Evolutionary conservation across 2,113 vertebrate genomes (phyloP).

Genomic region (Ursus arctos): DNA sequence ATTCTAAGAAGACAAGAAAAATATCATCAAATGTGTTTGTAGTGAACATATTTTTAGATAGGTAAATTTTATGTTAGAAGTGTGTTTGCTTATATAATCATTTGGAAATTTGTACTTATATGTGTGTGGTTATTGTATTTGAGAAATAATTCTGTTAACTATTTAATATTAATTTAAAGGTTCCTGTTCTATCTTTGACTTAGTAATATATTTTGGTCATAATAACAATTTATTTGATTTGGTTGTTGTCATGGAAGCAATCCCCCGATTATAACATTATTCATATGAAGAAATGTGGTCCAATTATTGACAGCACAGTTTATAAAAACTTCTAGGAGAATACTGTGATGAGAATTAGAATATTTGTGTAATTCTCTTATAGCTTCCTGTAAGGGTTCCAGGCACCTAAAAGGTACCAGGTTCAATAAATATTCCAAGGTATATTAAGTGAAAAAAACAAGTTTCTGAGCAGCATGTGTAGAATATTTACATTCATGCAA

Average conservation of each 20-base stretch:
- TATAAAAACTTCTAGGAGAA: neutral
- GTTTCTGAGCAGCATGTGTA: neutral
- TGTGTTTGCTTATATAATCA: neutral
- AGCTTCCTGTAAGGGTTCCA: neutral
- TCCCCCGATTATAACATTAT: neutral
- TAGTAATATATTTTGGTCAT: slow-evolving; percentile 23
- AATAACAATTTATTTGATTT: slow-evolving; percentile 1
- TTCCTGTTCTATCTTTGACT: neutral
- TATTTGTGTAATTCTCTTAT: neutral
- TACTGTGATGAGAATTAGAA: neutral
- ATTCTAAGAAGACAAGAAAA: slow-evolving; percentile 27
- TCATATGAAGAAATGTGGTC: neutral
- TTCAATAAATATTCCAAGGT: neutral
- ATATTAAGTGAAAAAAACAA: neutral
- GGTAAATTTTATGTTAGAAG: neutral
- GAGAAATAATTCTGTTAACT: neutral
- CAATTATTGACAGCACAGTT: neutral
- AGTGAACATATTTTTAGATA: neutral
- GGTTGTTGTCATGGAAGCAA: neutral
- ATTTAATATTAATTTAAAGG: neutral
- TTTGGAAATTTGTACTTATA: slow-evolving; percentile 43
- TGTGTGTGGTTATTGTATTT: neutral
- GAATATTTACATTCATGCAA: slow-evolving; percentile 5
- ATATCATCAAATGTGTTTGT: neutral
- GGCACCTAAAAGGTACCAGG: neutral